Conservation (phyloP, 1,140 invertebrate genomes). For the Scaptomyza hsui region DNA sequence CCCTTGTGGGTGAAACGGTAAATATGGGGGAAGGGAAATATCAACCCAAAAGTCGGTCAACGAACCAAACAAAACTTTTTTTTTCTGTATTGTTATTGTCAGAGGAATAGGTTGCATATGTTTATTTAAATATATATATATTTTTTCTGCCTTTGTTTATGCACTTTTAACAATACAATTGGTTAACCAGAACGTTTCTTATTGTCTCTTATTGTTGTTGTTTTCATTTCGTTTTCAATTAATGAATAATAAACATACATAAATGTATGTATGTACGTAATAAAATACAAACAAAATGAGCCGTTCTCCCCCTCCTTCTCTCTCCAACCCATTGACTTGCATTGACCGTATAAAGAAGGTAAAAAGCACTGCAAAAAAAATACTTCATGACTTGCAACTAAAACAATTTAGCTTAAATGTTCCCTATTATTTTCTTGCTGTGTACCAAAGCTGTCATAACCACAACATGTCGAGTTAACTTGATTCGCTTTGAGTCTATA, state of each 20-base stretch:
- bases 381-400: too few relatives aligned
- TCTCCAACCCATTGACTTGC: slow-evolving; percentile 26
- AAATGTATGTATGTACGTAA: slow-evolving; percentile 25
- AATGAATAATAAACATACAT: slow-evolving; percentile 36
- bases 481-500: slow-evolving; percentile 21
- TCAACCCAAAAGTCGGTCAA: slow-evolving; percentile 62
- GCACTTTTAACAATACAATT: slow-evolving; percentile 38
- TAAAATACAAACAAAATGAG: slow-evolving; percentile 21
- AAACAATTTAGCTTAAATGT: background rate
- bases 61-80: slow-evolving; percentile 47
- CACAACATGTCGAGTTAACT: slow-evolving; percentile 13
- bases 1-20: slow-evolving; percentile 2
- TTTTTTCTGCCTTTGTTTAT: slow-evolving; percentile 31
- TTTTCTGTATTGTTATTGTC: slow-evolving; percentile 14
- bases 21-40: background rate
- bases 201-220: background rate
- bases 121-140: background rate
- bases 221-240: slow-evolving; percentile 68
- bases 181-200: slow-evolving; percentile 4
- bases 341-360: slow-evolving; percentile 45
- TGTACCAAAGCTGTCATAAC: slow-evolving; percentile 32
- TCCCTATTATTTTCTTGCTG: background rate
- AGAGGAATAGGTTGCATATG: slow-evolving; percentile 16
- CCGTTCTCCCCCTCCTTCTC: background rate
- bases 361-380: background rate